Evolutionary conservation across 2,888 invertebrate genomes (phyloP).

Genomic region (Dastarcus helophoroides): DNA sequence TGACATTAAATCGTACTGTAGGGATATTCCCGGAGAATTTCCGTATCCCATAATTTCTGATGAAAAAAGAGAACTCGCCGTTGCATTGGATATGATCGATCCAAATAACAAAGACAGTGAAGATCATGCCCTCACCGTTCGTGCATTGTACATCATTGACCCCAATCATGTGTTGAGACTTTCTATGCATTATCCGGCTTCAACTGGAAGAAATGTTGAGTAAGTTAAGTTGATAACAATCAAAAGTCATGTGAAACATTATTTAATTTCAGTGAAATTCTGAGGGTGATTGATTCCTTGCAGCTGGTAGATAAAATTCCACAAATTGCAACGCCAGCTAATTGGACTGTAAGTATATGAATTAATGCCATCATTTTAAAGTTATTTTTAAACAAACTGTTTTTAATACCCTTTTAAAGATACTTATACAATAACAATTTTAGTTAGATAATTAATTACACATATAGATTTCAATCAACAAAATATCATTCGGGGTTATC

Average conservation of each 20-base stretch:
- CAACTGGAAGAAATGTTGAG: conserved; percentile 79
- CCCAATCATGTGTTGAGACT: conserved; percentile 69
- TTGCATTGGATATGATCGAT: conserved; percentile 68
- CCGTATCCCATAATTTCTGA: conserved; percentile 79
- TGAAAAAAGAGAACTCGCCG: conserved; percentile 56
- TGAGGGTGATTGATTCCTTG: conserved; percentile 72
- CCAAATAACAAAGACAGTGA: conserved; percentile 55
- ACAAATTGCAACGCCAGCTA: conserved; percentile 37
- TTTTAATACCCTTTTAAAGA: too few species aligned
- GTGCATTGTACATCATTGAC: conserved; percentile 69
- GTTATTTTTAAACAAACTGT: conserved; percentile 1
- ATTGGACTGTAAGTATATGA: conserved; percentile 26
- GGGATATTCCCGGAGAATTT: conserved; percentile 58
- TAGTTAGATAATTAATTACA: conserved; percentile 15
- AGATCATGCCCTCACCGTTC: conserved; percentile 56
- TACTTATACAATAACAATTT: too few species aligned
- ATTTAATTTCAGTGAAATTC: conserved; percentile 57
- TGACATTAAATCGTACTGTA: conserved; percentile 59
- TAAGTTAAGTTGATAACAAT: conserved; percentile 37
- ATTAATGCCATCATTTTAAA: background rate
- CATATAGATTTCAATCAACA: background rate
- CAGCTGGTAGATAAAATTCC: conserved; percentile 61
- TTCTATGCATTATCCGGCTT: conserved; percentile 74
- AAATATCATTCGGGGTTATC: conserved; percentile 1
- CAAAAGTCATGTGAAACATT: conserved; percentile 1